Evolutionary conservation across 1,140 invertebrate genomes (phyloP).

Genomic region (Fopius arisanus): DNA sequence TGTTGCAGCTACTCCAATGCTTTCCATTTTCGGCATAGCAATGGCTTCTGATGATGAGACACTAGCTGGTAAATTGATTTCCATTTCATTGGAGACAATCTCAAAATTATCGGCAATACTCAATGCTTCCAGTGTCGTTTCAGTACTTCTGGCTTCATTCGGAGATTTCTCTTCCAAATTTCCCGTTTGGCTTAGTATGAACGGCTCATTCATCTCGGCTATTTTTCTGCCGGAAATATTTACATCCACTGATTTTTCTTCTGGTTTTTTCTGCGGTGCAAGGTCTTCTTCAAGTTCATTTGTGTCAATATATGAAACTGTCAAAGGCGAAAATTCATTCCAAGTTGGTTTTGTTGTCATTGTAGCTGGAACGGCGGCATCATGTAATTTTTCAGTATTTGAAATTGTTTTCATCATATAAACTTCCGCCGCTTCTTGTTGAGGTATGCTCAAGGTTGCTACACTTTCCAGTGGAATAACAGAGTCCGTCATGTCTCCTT

Average conservation of each 20-base stretch:
- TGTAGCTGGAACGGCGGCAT: slow-evolving; percentile 20
- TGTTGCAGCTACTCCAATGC: slow-evolving; percentile 39
- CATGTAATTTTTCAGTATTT: slow-evolving; percentile 36
- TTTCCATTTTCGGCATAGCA: slow-evolving; percentile 42
- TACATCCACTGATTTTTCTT: slow-evolving; percentile 33
- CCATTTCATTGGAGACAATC: neutral
- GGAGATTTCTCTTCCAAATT: slow-evolving; percentile 28
- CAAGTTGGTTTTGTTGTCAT: slow-evolving; percentile 36
- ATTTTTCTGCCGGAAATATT: slow-evolving; percentile 49
- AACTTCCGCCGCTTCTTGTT: slow-evolving; percentile 38
- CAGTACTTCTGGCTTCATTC: neutral
- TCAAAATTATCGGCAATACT: slow-evolving; percentile 28
- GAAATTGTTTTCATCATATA: slow-evolving; percentile 38
- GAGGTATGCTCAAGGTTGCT: slow-evolving; percentile 33
- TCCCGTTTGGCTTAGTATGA: slow-evolving; percentile 16
- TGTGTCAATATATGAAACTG: slow-evolving; percentile 41
- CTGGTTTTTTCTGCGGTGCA: slow-evolving; percentile 29
- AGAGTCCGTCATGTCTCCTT: slow-evolving; percentile 33
- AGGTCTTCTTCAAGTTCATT: slow-evolving; percentile 46
- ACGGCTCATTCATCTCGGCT: slow-evolving; percentile 44
- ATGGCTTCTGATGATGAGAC: slow-evolving; percentile 38
- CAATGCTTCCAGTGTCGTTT: neutral
- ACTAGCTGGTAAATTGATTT: slow-evolving; percentile 49
- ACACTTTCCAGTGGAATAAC: slow-evolving; percentile 30
- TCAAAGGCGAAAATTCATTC: slow-evolving; percentile 42